Percentiles rank a stretch among this genome's conserved stretches.
These are phyloP conservation scores for Crotalus horridus DNA, from an alignment of 2,113 vertebrate species.

Conservation along the genomic window DNA sequence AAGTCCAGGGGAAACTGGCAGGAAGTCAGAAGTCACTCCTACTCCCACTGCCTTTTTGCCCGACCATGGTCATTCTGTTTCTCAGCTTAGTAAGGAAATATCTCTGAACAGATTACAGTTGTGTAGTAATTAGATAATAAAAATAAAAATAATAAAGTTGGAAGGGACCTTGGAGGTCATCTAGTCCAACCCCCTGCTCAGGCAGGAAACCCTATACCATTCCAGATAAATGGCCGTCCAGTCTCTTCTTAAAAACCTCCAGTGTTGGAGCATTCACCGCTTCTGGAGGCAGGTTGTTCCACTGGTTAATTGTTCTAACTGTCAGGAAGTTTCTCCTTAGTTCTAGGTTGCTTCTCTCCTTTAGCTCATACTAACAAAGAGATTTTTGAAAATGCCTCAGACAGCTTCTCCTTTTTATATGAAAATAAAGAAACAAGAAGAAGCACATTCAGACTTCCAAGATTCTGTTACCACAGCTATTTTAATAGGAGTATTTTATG, in stretches of 20 bases:
- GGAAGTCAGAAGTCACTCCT: background rate
- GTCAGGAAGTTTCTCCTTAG: no score
- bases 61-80: background rate
- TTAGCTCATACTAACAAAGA: background rate
- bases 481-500: background rate
- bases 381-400: background rate
- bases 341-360: background rate
- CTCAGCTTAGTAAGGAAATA: background rate
- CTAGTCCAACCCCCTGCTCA: no score
- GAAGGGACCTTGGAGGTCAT: no score
- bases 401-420: background rate
- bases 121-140: background rate
- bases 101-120: background rate
- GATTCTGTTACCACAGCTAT: background rate
- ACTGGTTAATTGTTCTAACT: no score
- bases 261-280: no score
- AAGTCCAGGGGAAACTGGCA: background rate
- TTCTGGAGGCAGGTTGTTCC: no score
- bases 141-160: no score
- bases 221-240: no score
- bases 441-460: background rate
- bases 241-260: no score
- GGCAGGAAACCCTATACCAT: no score
- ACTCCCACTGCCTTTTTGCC: background rate
- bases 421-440: background rate